Conservation (phyloP, 2,797 vertebrate genomes). For the Acanthurus leucopareius region DNA sequence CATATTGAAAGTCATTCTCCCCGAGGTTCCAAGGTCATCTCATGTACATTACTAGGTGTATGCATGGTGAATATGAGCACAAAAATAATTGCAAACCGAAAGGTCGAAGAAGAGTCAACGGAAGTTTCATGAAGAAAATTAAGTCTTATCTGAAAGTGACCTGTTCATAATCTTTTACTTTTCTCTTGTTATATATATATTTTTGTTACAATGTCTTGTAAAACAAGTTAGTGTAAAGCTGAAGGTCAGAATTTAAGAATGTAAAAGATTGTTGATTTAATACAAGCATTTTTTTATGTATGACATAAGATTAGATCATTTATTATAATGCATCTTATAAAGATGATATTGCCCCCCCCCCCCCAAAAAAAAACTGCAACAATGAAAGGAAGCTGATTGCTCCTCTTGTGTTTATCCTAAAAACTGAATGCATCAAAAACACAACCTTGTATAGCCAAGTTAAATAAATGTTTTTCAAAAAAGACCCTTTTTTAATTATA, state of each 20-base stretch:
- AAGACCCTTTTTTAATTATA: constrained; percentile 16
- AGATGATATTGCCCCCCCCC: not conserved
- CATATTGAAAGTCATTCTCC: constrained; percentile 66
- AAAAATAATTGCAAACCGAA: constrained; percentile 61
- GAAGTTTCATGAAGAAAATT: constrained; percentile 53
- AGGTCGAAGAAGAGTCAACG: constrained; percentile 46
- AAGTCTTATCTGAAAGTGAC: constrained; percentile 42
- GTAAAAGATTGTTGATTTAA: not conserved
- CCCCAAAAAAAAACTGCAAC: no score
- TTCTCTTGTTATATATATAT: not conserved
- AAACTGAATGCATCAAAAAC: constrained; percentile 2
- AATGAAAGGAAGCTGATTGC: not conserved
- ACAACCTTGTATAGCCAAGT: not conserved
- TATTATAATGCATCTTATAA: not conserved
- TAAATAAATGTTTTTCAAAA: not conserved
- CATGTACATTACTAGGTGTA: constrained; percentile 55
- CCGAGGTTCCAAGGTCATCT: constrained; percentile 66
- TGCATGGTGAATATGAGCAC: constrained; percentile 12
- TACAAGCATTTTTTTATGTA: not conserved
- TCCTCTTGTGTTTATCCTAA: not conserved
- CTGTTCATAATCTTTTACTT: not conserved
- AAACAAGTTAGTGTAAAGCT: not conserved
- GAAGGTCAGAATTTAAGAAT: not conserved
- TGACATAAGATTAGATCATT: not conserved
- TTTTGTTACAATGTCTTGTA: not conserved